Percentiles rank a stretch among this genome's conserved stretches.
Conservation (phyloP, 2,113 vertebrate genomes). For the Piprites chloris region DNA sequence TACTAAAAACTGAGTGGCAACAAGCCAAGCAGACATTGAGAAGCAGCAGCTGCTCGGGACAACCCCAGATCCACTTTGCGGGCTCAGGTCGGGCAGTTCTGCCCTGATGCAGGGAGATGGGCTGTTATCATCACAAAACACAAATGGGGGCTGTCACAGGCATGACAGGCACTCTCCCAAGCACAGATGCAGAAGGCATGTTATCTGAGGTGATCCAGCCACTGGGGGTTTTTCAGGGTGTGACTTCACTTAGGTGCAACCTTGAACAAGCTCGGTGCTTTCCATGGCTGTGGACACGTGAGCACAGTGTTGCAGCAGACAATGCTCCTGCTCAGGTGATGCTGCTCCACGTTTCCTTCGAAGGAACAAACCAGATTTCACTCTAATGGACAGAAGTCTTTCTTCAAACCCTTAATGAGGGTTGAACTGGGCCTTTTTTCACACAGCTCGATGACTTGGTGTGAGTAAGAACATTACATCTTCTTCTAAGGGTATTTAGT, state of each 20-base stretch:
- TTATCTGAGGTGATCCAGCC: not conserved
- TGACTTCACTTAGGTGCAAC: too few relatives aligned
- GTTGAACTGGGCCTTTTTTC: not conserved
- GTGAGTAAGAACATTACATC: constrained; percentile 54
- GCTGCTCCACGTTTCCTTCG: not conserved
- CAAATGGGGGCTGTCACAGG: not conserved
- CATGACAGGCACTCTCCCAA: not conserved
- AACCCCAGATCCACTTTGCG: not conserved
- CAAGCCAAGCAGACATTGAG: not conserved
- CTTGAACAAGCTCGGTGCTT: rapidly evolving
- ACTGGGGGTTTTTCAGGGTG: too few relatives aligned
- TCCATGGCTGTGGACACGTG: rapidly evolving
- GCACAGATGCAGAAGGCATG: not conserved
- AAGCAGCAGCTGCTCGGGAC: not conserved
- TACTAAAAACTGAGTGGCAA: not conserved
- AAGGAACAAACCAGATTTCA: not conserved
- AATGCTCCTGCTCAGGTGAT: not conserved
- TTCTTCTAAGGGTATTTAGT: constrained; percentile 40
- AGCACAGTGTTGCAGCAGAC: not conserved
- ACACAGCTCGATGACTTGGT: not conserved
- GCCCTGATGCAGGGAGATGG: not conserved
- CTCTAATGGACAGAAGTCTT: not conserved
- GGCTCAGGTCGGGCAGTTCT: rapidly evolving
- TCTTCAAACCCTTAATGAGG: not conserved
- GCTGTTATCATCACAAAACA: not conserved